Percentiles rank a stretch among this genome's conserved stretches.
Evolutionary conservation across 2,113 vertebrate genomes (phyloP).

Genomic region (Sapayoa aenigma): DNA sequence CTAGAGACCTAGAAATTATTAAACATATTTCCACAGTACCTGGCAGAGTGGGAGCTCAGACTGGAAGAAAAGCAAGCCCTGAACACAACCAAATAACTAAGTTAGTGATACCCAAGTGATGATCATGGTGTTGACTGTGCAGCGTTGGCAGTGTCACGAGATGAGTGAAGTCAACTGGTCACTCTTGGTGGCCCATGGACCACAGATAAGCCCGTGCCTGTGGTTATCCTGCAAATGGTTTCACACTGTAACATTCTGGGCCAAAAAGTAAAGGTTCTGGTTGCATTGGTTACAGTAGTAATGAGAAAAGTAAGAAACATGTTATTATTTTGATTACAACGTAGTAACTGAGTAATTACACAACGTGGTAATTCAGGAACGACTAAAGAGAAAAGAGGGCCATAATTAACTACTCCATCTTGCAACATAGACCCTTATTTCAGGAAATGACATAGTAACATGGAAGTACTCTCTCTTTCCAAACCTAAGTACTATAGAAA

Average conservation of each 20-base stretch:
- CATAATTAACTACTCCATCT: conserved; percentile 17
- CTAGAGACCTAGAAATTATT: not conserved
- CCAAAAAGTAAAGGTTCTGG: not conserved
- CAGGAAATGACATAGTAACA: conserved; percentile 44
- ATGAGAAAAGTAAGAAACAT: conserved; percentile 28
- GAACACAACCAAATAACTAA: not conserved
- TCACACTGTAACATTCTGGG: not conserved
- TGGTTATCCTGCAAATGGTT: not conserved
- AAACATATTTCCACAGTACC: not conserved
- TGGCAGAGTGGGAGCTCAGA: not conserved
- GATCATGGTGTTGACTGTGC: not conserved
- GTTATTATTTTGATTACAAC: conserved; percentile 39
- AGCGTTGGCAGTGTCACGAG: not conserved
- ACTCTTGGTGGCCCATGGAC: not conserved
- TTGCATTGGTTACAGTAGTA: not conserved
- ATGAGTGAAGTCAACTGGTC: not conserved
- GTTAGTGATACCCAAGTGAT: not conserved
- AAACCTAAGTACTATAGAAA: not conserved
- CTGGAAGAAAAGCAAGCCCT: not conserved
- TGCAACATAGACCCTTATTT: conserved; percentile 31
- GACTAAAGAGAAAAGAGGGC: conserved; percentile 14
- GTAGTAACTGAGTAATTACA: conserved; percentile 14
- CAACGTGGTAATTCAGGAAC: not conserved
- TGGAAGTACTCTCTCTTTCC: not conserved
- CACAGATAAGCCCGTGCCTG: not conserved